Evolutionary conservation across 2,113 vertebrate species (phyloP).

Genomic region (Hiodon alosoides): DNA sequence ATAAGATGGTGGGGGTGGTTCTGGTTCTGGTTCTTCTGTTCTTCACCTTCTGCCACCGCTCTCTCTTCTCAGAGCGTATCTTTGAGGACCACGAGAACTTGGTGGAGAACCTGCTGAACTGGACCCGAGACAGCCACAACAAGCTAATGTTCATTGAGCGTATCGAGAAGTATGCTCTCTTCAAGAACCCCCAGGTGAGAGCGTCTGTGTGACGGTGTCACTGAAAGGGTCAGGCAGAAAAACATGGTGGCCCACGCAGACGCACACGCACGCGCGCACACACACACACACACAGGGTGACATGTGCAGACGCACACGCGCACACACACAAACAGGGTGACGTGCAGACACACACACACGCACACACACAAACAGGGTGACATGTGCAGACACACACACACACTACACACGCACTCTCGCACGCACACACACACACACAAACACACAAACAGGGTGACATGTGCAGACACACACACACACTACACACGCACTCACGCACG

Average conservation of each 20-base stretch:
- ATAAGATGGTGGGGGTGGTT: background rate
- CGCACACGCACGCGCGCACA: background rate
- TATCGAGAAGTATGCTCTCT: conserved; percentile 95
- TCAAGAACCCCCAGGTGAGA: conserved; percentile 94
- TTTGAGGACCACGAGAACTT: conserved; percentile 98
- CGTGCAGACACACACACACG: too few relatives aligned
- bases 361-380: too few relatives aligned
- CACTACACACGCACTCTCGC: too few relatives aligned
- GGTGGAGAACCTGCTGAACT: conserved; percentile 96
- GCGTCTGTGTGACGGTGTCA: background rate
- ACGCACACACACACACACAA: too few relatives aligned
- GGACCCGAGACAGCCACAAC: conserved; percentile 97
- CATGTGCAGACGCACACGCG: background rate
- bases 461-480: too few relatives aligned
- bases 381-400: too few relatives aligned
- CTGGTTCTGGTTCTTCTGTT: background rate
- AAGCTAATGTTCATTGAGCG: conserved; percentile 95
- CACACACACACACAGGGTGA: background rate
- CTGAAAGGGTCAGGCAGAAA: background rate
- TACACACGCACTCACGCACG: too few relatives aligned
- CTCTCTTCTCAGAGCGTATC: conserved; percentile 75
- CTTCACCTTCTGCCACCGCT: background rate
- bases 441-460: too few relatives aligned
- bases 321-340: background rate
- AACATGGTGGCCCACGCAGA: background rate